These are phyloP conservation scores for Anguilla pacifica DNA, from an alignment of 2,797 vertebrate species.

Conservation along the genomic window DNA sequence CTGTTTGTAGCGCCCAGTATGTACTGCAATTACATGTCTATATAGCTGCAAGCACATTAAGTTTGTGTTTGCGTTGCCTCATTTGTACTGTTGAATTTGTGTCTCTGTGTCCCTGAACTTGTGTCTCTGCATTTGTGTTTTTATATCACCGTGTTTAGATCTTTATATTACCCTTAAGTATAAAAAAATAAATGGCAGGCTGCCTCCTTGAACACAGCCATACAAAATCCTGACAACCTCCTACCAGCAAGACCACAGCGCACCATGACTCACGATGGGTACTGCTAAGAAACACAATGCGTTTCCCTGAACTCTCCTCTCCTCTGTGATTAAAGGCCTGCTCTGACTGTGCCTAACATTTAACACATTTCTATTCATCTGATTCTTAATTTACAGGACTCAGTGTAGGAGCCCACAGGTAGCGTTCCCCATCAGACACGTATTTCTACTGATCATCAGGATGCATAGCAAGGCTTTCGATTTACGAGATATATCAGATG, in stretches of 20 bases:
- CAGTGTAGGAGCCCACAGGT: slow-evolving; percentile 15
- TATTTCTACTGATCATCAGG: neutral
- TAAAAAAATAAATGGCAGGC: slow-evolving; percentile 4
- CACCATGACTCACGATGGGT: neutral
- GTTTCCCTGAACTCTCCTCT: slow-evolving; percentile 9
- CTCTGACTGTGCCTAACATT: slow-evolving; percentile 24
- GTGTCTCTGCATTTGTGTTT: neutral
- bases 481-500: neutral
- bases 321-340: slow-evolving; percentile 10
- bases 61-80: neutral
- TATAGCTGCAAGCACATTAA: neutral
- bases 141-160: neutral
- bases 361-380: slow-evolving; percentile 25
- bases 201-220: neutral
- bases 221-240: neutral
- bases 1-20: neutral
- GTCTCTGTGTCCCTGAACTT: neutral
- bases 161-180: slow-evolving; percentile 7
- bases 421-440: slow-evolving; percentile 3
- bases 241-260: neutral
- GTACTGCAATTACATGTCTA: neutral
- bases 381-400: slow-evolving; percentile 22
- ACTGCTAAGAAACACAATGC: slow-evolving; percentile 1
- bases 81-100: neutral
- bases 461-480: neutral